Conservation (phyloP, 2,888 invertebrate genomes). For the Neoitamus cyanurus region DNA sequence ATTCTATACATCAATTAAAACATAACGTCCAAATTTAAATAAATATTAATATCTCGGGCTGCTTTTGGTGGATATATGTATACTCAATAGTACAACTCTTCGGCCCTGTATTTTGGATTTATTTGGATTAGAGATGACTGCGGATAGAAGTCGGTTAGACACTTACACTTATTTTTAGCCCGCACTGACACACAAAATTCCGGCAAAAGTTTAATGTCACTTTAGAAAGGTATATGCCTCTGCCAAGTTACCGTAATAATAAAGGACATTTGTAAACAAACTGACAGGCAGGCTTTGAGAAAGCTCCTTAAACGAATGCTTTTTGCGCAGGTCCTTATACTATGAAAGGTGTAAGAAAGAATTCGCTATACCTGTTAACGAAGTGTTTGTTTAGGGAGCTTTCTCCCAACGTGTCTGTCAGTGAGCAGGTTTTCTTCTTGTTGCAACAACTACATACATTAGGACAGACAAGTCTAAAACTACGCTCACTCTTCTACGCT, state of each 20-base stretch:
- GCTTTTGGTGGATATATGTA: not conserved
- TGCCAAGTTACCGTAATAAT: slow-evolving; percentile 34
- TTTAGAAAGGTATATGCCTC: slow-evolving; percentile 3
- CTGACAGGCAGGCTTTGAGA: slow-evolving; percentile 13
- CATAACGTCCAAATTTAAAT: not conserved
- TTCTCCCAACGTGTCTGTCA: slow-evolving; percentile 16
- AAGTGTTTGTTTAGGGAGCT: not conserved
- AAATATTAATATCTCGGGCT: not conserved
- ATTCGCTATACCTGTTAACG: not conserved
- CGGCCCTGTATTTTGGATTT: not conserved
- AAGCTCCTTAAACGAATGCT: not conserved
- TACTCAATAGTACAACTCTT: not conserved
- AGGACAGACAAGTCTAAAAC: too few relatives aligned
- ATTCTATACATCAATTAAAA: not conserved
- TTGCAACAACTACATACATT: too few relatives aligned
- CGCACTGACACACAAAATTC: not conserved
- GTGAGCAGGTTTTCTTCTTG: too few relatives aligned
- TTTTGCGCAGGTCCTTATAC: slow-evolving; percentile 11
- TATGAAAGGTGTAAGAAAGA: not conserved
- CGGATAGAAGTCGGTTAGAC: not conserved
- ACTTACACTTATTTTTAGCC: slow-evolving; percentile 32
- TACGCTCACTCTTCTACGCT: too few relatives aligned
- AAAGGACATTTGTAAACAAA: slow-evolving; percentile 45
- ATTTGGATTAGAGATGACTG: not conserved
- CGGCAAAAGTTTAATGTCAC: not conserved